Conservation (phyloP, 2,888 invertebrate genomes). For the Lobophora halterata region DNA sequence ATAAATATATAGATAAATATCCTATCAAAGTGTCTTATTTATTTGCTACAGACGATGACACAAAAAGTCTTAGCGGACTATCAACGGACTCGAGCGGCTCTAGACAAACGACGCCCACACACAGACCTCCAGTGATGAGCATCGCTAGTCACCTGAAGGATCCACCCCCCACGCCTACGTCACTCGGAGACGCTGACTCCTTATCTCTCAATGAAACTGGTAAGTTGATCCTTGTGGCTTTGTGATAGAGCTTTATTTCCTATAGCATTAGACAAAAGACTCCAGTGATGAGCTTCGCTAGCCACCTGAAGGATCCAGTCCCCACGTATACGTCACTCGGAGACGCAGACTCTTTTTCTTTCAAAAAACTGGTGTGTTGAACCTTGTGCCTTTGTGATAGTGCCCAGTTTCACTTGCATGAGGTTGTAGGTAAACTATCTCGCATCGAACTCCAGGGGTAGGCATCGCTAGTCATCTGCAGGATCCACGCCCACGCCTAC, state of each 20-base stretch:
- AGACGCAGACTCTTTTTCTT: constrained; percentile 63
- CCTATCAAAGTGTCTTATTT: no score
- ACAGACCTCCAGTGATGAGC: constrained; percentile 89
- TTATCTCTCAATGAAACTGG: constrained; percentile 68
- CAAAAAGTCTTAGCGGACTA: constrained; percentile 59
- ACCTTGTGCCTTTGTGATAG: no score
- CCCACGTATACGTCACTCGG: constrained; percentile 71
- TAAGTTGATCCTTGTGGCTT: no score
- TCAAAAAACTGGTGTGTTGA: constrained; percentile 62
- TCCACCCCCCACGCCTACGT: constrained; percentile 73
- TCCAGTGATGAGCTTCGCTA: constrained; percentile 88
- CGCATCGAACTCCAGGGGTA: constrained; percentile 89
- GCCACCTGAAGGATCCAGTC: constrained; percentile 65
- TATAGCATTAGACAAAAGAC: no score
- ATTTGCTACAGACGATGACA: constrained; percentile 52
- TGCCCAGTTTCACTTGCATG: no score
- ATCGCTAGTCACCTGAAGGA: constrained; percentile 75
- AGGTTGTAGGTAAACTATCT: no score
- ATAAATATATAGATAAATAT: no score
- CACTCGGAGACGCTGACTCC: constrained; percentile 64
- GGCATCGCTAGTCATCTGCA: constrained; percentile 79
- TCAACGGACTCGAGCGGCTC: constrained; percentile 69
- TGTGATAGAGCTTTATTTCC: no score
- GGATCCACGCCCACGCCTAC: constrained; percentile 75
- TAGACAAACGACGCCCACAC: constrained; percentile 84